Base-by-base conservation (phyloP, 2,797 vertebrate genomes). In the Tadarida brasiliensis region DNA sequence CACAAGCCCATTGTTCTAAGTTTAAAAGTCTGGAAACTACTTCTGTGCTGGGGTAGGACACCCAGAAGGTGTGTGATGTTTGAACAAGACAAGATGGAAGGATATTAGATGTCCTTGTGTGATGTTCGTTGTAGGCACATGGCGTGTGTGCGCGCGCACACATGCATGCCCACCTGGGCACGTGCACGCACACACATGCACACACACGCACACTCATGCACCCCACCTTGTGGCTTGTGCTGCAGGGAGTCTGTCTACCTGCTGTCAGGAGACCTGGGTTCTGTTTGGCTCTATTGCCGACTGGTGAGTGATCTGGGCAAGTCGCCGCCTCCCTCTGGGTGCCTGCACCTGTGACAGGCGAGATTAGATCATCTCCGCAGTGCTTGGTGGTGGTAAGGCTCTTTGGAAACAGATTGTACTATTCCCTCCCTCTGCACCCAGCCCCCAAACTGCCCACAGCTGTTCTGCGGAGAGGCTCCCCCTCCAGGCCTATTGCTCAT, bases 31-130 rank as follows among this genome's bases (percentile, higher is more conserved):
- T 61, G 47, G 56, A 28, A 63, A 17, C 56, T 7, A 14, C 54
- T 71, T 76, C 28, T 65, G 49, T 7, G 1, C 0, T 2, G 9
- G n/a, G 30, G 9, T 12, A 0, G 3, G 67, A 5, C n/a, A 9
- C 44, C 22, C 73, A 17, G 76, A 51, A 91, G 20, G 33, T 44
- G 1, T 20, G 81, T 44, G 22, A 51, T 59, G 24, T 47, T 77
- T 74, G 44, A 44, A 49, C 39, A 47, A 77, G 94, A 78, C 73
- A 35, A 77, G 59, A 11, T 8, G 28, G 22, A 59, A 26, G 47
- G 26, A 51, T 33, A 33, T 56, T 57, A 67, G 67, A 17, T 1
- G 30, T 14, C 35, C 35, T 63, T 3, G 0, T 7, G 44, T n/a
- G 47, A 71, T 35, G 11, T 20, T 61, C 49, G 71, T 14, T 51